phyloP scores from a whole-genome alignment of 2,888 invertebrate genomes.

The Emmelina monodactyla region DNA sequence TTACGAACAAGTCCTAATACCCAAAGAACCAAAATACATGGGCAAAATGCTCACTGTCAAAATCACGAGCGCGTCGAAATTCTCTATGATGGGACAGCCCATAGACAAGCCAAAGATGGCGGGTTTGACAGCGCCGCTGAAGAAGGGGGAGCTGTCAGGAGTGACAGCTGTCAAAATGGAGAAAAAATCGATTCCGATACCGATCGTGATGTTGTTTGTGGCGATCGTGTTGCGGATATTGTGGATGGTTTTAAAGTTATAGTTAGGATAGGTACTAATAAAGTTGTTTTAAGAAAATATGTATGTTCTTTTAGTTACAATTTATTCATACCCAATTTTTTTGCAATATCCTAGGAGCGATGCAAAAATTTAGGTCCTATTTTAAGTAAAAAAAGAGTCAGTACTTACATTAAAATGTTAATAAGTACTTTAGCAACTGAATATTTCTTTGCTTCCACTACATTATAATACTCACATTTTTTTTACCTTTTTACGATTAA shows the following conservation, averaged over 20 bases:
- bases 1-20: conserved; percentile 85
- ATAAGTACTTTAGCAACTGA: too few relatives aligned
- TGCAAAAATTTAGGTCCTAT: too few relatives aligned
- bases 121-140: conserved; percentile 59
- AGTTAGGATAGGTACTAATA: conserved; percentile 17
- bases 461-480: too few relatives aligned
- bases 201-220: conserved; percentile 36
- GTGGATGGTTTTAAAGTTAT: conserved; percentile 43
- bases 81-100: conserved; percentile 79
- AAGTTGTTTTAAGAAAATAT: too few relatives aligned
- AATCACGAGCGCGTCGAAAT: conserved; percentile 74
- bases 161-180: conserved; percentile 23
- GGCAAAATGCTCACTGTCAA: conserved; percentile 84
- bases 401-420: too few relatives aligned
- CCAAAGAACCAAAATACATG: conserved; percentile 77
- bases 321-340: too few relatives aligned
- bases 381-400: too few relatives aligned
- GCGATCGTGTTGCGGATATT: conserved; percentile 47
- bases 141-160: conserved; percentile 66
- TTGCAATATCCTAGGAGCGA: too few relatives aligned
- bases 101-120: conserved; percentile 64
- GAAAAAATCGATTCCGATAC: conserved; percentile 30
- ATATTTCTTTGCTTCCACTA: too few relatives aligned
- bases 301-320: too few relatives aligned
- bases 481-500: too few relatives aligned